phyloP scores from a whole-genome alignment of 1,140 invertebrate species.

The Neodiprion lecontei region DNA sequence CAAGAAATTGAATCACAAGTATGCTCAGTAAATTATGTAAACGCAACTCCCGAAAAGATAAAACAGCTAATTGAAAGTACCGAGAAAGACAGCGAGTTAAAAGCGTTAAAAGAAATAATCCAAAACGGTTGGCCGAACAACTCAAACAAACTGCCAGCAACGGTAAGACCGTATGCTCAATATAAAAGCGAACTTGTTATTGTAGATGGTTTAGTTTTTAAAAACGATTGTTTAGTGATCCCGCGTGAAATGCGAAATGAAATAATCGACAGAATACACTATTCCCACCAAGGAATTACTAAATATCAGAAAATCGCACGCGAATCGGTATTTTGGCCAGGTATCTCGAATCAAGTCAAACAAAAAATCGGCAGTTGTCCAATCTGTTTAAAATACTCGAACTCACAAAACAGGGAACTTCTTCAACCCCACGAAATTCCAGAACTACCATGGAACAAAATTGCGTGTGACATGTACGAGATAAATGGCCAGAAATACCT shows the following conservation, averaged over 20 bases:
- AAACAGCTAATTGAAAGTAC: constrained; percentile 39
- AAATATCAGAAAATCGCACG: constrained; percentile 48
- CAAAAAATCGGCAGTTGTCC: constrained; percentile 50
- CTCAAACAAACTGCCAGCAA: constrained; percentile 34
- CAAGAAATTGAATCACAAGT: constrained; percentile 32
- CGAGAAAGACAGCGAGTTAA: constrained; percentile 36
- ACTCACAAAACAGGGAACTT: constrained; percentile 45
- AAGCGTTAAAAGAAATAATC: constrained; percentile 36
- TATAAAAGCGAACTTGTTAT: constrained; percentile 44
- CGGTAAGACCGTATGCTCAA: constrained; percentile 41
- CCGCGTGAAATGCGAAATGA: constrained; percentile 42
- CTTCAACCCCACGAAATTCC: constrained; percentile 42
- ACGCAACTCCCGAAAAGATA: constrained; percentile 33
- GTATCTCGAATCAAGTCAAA: constrained; percentile 57
- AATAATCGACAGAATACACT: constrained; percentile 52
- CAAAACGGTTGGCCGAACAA: constrained; percentile 51
- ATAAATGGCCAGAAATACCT: constrained; percentile 43
- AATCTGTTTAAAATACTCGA: constrained; percentile 44
- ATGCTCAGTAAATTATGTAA: constrained; percentile 31
- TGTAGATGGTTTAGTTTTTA: constrained; percentile 47
- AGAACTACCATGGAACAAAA: constrained; percentile 38
- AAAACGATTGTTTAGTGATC: constrained; percentile 47
- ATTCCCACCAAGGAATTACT: constrained; percentile 56
- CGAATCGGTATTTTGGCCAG: constrained; percentile 55
- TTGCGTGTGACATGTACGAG: constrained; percentile 48